Conservation (phyloP, 1,140 invertebrate genomes). For the Drosophila murphyi region DNA sequence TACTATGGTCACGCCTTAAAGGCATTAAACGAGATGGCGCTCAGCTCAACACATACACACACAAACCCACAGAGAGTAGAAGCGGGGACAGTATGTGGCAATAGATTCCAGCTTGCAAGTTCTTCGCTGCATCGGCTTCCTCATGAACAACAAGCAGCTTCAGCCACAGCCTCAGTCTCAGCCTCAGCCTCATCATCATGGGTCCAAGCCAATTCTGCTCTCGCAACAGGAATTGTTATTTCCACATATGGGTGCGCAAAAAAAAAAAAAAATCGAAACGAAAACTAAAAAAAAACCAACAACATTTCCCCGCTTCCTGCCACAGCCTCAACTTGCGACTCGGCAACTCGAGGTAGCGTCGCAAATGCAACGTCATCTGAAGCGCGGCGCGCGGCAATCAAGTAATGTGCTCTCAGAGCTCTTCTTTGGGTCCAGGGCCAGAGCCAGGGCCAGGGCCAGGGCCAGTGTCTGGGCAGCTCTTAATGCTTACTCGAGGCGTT, state of each 20-base stretch:
- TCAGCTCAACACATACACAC: slow-evolving; percentile 69
- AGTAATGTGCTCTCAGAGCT: slow-evolving; percentile 64
- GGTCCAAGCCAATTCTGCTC: slow-evolving; percentile 46
- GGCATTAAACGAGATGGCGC: slow-evolving; percentile 85
- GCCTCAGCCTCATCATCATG: slow-evolving; percentile 30
- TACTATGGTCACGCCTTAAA: slow-evolving; percentile 85
- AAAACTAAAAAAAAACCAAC: slow-evolving; percentile 38
- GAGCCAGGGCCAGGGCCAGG: slow-evolving; percentile 11
- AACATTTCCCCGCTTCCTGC: slow-evolving; percentile 75
- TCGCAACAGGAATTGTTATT: slow-evolving; percentile 69
- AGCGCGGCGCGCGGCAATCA: slow-evolving; percentile 78
- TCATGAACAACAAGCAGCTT: slow-evolving; percentile 46
- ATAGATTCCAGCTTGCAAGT: slow-evolving; percentile 79
- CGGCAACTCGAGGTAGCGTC: slow-evolving; percentile 33
- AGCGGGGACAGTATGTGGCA: slow-evolving; percentile 39
- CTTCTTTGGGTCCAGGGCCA: slow-evolving; percentile 25
- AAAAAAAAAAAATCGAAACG: slow-evolving; percentile 28
- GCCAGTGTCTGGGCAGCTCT: slow-evolving; percentile 42
- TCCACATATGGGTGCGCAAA: slow-evolving; percentile 72
- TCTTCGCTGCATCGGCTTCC: slow-evolving; percentile 61
- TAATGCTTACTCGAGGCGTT: slow-evolving; percentile 68
- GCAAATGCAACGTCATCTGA: slow-evolving; percentile 77
- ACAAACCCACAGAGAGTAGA: slow-evolving; percentile 14
- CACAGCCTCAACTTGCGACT: slow-evolving; percentile 33
- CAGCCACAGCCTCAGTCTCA: slow-evolving; percentile 26